Base-by-base conservation (phyloP, 2,797 vertebrate genomes). In the Capromys pilorides region DNA sequence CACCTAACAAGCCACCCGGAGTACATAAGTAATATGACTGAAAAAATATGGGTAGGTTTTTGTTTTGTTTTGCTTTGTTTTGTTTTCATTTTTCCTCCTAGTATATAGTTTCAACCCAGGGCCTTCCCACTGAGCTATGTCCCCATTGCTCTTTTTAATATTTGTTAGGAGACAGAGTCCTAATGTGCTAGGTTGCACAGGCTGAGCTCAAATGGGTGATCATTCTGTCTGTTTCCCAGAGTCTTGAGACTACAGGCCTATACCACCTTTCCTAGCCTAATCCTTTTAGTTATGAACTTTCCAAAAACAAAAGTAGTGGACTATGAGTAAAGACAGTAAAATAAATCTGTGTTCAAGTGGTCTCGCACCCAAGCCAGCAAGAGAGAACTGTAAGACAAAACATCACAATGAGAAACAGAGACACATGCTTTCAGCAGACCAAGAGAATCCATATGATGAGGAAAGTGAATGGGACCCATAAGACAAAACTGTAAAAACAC, bases 401-500 rank as follows among this genome's bases (percentile, higher is more conserved):
- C 81, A 79, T 88, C 71, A 91, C 81, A 86, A 94, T 54, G 62
- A 96, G 71, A 71, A 91, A 66, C 41, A 54, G 31, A 36, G 49
- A 26, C 33, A 77, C 11, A 41, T 9, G 5, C 28, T 26, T 93
- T 67, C 91, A 86, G 33, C 41, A 9, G 26, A 83, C 36, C 57
- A 71, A 82, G 94, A 95, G 36, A 39, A 54, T 88, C 31, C 19
- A 5, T n/a, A 28, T n/a, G 59, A 92, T 87, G 22, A 85, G n/a
- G 67, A 94, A 91, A 93, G 39, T 19, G 88, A 93, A 92, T 51
- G 51, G 45, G 81, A 90, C 67, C 88, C 86, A 82, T 49, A 86
- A 90, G 79, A 89, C 86, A 88, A 91, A 73, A 86, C 85, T 94
- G 96, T 86, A 11, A 90, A 92, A 86, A 94, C 51, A 93, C 64